Base-by-base conservation (phyloP, 2,113 vertebrate genomes). In the Saimiri boliviensis region DNA sequence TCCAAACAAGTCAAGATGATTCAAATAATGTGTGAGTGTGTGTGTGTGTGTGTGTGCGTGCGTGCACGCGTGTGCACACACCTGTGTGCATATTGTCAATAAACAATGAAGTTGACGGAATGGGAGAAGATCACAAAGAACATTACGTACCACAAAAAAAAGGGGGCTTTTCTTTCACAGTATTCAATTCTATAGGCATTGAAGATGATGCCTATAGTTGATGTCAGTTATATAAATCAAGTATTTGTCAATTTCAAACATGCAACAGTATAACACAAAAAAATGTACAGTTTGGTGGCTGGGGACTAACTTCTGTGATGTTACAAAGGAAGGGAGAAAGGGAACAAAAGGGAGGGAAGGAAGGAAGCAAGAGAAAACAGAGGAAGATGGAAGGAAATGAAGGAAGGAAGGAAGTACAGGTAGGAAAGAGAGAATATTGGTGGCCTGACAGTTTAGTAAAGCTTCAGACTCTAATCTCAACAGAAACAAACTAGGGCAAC, bases 61-160 rank as follows among this genome's bases (percentile, higher is more conserved):
- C 30, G 35, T 10, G 30, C 13, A 4, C 6, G 2, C 6, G 12
- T 0, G 32, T 12, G n/a, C n/a, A n/a, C n/a, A n/a, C n/a, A n/a
- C n/a, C n/a, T n/a, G 1, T 45, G 45, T 16, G 27, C 13, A 16
- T 3, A 5, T 20, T 85, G 6, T 71, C 66, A 76, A 66, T 21
- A 14, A 93, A 42, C 19, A 42, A 49, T 21, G n/a, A 45, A 11
- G 45, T 32, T 88, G 35, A 52, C 54, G 20, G 10, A 25, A 60
- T 27, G 6, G 20, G 35, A 77, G 9, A 27, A 92, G 49, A 63
- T 68, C 37, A 52, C 35, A 58, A 82, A 81, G 32, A 93, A 27
- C 32, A 45, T 37, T 12, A 16, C 0, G 71, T 27, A 2, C 13
- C n/a, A 70, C 2, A 8, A 80, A 71, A 45, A 25, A 27, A 42